phyloP scores from a whole-genome alignment of 2,888 invertebrate genomes.

The Drosophila vallismaia region DNA sequence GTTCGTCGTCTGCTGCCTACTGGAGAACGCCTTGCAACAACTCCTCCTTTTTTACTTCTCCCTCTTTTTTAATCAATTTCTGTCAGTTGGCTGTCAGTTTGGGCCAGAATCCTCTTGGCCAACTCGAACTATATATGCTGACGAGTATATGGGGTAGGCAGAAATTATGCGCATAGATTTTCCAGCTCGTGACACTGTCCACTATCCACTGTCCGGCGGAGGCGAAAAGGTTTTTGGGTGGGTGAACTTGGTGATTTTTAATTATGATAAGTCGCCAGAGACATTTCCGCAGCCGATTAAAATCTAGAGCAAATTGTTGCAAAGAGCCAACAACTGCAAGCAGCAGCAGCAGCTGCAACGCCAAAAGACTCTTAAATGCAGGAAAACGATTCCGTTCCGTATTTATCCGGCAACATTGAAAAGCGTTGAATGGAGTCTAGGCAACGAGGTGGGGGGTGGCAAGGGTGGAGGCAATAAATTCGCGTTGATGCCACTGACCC shows the following conservation, averaged over 20 bases:
- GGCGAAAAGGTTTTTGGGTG: constrained; percentile 17
- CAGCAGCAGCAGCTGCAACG: constrained; percentile 7
- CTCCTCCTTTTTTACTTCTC: constrained; percentile 3
- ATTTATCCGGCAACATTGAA: constrained; percentile 58
- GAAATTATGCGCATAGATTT: constrained; percentile 76
- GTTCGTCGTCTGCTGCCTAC: constrained; percentile 44
- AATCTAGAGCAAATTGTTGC: constrained; percentile 71
- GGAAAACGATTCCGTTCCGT: constrained; percentile 65
- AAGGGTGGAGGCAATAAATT: neutral
- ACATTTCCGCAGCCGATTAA: constrained; percentile 67
- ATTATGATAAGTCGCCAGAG: constrained; percentile 66
- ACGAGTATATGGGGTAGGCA: constrained; percentile 30
- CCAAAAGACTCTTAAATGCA: constrained; percentile 27
- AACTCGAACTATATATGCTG: neutral
- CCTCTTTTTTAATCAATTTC: constrained; percentile 71
- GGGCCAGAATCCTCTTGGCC: constrained; percentile 45
- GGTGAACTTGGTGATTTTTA: constrained; percentile 76
- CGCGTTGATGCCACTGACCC: constrained; percentile 70
- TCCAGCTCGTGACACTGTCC: constrained; percentile 51
- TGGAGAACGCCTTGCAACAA: constrained; percentile 52
- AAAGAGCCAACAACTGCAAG: constrained; percentile 3
- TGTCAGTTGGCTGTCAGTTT: constrained; percentile 75
- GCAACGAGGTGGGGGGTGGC: neutral
- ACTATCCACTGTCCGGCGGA: too few relatives aligned
- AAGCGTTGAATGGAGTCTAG: constrained; percentile 26